A percentile compares a stretch with the other conserved stretches of the same genome.
phyloP scores from a whole-genome alignment of 2,888 invertebrate genomes.

The Nesidiocoris tenuis region DNA sequence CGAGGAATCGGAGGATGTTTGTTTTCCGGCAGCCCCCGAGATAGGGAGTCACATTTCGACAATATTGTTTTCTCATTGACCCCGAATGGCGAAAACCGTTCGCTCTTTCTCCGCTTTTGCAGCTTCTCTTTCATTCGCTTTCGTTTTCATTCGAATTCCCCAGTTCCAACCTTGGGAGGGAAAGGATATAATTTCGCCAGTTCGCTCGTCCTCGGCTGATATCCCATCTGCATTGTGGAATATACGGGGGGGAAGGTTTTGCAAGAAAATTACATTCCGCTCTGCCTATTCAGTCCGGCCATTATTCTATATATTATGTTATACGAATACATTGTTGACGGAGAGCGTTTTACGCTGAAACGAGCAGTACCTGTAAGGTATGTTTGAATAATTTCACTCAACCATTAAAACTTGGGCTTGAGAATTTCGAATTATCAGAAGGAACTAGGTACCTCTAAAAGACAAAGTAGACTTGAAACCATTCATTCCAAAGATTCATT shows the following conservation, averaged over 20 bases:
- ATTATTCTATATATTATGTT: too few species aligned
- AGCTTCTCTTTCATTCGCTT: neutral
- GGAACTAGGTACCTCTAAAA: too few species aligned
- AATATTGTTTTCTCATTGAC: constrained; percentile 36
- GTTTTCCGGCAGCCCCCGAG: neutral
- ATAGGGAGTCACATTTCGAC: constrained; percentile 30
- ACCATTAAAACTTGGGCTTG: too few species aligned
- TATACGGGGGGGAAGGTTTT: neutral
- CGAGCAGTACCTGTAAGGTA: too few species aligned
- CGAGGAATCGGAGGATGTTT: neutral
- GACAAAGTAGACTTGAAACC: too few species aligned
- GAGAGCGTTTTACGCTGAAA: too few species aligned
- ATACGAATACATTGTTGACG: too few species aligned
- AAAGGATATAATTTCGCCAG: neutral
- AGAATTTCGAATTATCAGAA: too few species aligned
- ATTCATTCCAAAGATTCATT: too few species aligned
- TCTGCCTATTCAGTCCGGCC: neutral
- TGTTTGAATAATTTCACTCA: too few species aligned
- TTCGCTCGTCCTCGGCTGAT: neutral
- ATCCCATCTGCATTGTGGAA: neutral
- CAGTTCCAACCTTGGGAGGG: neutral
- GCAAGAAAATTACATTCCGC: neutral
- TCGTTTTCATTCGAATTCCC: neutral
- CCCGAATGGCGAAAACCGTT: neutral
- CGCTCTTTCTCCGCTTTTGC: neutral